These are phyloP conservation scores for Schizopygopsis pylzovi DNA, from an alignment of 2,797 vertebrate species.

Conservation along the genomic window DNA sequence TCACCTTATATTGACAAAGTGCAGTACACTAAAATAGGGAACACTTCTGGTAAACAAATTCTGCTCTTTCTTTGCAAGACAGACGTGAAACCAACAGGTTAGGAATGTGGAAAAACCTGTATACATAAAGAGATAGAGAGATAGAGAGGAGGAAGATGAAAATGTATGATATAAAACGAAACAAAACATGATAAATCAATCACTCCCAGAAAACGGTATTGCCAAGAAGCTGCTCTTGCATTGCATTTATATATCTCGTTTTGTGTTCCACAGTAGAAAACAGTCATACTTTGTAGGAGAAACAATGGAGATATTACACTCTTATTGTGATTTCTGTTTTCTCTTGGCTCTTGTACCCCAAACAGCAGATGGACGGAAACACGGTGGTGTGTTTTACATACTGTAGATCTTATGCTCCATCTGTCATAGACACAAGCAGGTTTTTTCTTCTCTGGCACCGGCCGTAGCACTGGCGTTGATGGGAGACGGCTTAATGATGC, in stretches of 20 bases:
- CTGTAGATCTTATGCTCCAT: conserved; percentile 7
- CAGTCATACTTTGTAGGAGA: neutral
- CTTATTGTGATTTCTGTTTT: neutral
- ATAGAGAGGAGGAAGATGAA: neutral
- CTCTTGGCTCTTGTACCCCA: neutral
- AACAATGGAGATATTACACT: neutral
- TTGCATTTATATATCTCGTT: neutral
- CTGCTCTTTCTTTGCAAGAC: neutral
- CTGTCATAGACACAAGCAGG: neutral
- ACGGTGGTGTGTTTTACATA: conserved; percentile 6
- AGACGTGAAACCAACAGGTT: neutral
- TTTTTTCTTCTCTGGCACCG: conserved; percentile 2
- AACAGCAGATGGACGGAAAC: neutral
- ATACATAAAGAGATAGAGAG: neutral
- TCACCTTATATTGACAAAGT: neutral
- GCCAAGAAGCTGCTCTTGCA: neutral
- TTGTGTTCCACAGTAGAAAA: neutral
- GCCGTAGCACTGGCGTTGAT: neutral
- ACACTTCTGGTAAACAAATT: neutral
- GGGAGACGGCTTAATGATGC: neutral
- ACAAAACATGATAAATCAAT: neutral
- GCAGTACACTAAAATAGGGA: neutral
- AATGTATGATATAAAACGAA: neutral
- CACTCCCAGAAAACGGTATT: neutral
- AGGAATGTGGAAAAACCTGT: neutral